Conservation (phyloP, 2,113 vertebrate genomes). For the Anser brachyrhynchus region DNA sequence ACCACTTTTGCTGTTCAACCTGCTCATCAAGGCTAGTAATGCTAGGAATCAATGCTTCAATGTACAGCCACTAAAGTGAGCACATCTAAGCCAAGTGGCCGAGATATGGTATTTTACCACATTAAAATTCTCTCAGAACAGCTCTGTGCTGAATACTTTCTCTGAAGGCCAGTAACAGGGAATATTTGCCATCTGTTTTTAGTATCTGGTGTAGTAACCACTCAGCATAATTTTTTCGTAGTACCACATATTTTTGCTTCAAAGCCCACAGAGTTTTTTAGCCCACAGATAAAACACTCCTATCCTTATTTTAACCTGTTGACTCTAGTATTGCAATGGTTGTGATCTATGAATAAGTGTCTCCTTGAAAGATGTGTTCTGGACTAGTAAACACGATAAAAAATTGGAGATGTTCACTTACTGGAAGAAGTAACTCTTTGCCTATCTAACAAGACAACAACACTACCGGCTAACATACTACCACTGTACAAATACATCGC, state of each 20-base stretch:
- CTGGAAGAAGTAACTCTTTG: neutral
- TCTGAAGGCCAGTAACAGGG: neutral
- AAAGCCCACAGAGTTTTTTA: neutral
- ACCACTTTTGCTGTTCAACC: neutral
- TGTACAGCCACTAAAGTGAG: neutral
- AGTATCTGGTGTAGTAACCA: neutral
- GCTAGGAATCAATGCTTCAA: neutral
- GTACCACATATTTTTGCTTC: neutral
- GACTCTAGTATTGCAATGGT: neutral
- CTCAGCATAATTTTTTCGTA: neutral
- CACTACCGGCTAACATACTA: neutral
- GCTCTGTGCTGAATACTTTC: neutral
- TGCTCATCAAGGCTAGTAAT: neutral
- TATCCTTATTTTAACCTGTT: neutral
- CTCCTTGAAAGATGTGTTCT: neutral
- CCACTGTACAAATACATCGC: neutral
- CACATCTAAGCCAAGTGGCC: neutral
- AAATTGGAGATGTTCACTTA: neutral
- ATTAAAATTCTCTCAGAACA: neutral
- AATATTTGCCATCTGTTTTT: neutral
- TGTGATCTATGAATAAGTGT: neutral
- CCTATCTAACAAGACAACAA: neutral
- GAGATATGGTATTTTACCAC: neutral
- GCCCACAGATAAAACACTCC: neutral
- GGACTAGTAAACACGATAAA: neutral